Percentiles rank a stretch among this genome's conserved stretches.
phyloP scores from a whole-genome alignment of 2,113 vertebrate species.

The Limnothrissa miodon region DNA sequence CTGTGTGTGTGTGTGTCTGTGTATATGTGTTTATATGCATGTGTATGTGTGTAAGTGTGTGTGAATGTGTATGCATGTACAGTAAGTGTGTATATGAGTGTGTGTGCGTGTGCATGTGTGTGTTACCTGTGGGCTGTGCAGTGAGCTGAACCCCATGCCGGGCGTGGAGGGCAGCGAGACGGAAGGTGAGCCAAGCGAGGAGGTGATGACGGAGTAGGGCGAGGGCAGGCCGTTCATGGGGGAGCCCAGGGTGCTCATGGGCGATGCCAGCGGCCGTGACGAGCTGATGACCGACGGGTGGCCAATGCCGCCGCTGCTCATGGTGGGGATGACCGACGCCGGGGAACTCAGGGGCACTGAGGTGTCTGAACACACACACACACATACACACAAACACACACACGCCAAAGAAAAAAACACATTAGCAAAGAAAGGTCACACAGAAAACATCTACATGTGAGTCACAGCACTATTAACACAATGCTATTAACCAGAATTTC shows the following conservation, averaged over 20 bases:
- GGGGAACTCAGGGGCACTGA: slow-evolving; percentile 66
- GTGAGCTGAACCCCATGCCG: slow-evolving; percentile 66
- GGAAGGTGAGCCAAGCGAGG: slow-evolving; percentile 69
- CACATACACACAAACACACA: neutral
- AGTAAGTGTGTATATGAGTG: no score
- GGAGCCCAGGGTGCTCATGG: slow-evolving; percentile 65
- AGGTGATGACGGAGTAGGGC: slow-evolving; percentile 75
- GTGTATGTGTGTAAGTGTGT: no score
- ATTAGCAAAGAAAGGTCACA: neutral
- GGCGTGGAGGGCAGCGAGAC: slow-evolving; percentile 68
- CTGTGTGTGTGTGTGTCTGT: no score
- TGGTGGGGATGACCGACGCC: slow-evolving; percentile 56
- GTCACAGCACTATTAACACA: neutral
- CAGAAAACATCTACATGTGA: neutral
- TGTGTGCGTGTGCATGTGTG: neutral
- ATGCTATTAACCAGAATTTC: neutral
- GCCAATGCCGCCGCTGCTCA: slow-evolving; percentile 61
- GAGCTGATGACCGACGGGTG: slow-evolving; percentile 75
- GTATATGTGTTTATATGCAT: no score
- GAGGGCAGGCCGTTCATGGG: slow-evolving; percentile 73
- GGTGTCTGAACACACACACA: slow-evolving; percentile 58
- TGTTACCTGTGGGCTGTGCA: slow-evolving; percentile 73
- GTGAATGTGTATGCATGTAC: no score
- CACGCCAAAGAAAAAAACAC: neutral
- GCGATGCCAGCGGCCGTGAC: slow-evolving; percentile 63